Conservation (phyloP, 2,888 invertebrate species). For the Sturmia bella region DNA sequence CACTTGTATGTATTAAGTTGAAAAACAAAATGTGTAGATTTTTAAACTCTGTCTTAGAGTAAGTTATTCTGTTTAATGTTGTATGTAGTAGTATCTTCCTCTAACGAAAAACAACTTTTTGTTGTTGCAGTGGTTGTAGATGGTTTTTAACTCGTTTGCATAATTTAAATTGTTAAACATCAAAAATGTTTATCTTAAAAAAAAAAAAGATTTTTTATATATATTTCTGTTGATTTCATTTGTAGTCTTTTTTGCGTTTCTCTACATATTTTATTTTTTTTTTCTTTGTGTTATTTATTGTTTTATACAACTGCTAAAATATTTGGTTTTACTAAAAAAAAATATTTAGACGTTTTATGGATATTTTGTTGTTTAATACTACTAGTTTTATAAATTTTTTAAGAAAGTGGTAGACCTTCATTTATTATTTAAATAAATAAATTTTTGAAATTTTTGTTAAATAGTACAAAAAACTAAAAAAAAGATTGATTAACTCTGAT, state of each 20-base stretch:
- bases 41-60: constrained; percentile 30
- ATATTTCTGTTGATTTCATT: constrained; percentile 31
- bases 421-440: constrained; percentile 66
- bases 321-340: constrained; percentile 49
- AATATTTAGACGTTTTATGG: constrained; percentile 58
- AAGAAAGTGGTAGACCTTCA: constrained; percentile 79
- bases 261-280: constrained; percentile 52
- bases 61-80: constrained; percentile 11
- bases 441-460: constrained; percentile 46
- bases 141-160: constrained; percentile 64
- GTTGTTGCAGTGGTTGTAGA: constrained; percentile 14
- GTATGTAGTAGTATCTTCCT: constrained; percentile 50
- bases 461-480: constrained; percentile 1
- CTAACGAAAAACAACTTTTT: constrained; percentile 48
- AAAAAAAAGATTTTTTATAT: constrained; percentile 6
- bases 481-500: constrained; percentile 27
- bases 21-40: constrained; percentile 44
- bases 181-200: constrained; percentile 17
- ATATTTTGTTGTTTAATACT: constrained; percentile 66
- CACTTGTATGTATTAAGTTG: constrained; percentile 18
- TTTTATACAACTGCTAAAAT: constrained; percentile 47
- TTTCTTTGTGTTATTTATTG: constrained; percentile 53
- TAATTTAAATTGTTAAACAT: constrained; percentile 62
- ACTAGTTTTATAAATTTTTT: constrained; percentile 55
- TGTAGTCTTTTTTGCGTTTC: constrained; percentile 52